These are phyloP conservation scores for Rhinella marina DNA, from an alignment of 2,797 vertebrate genomes.

Conservation along the genomic window DNA sequence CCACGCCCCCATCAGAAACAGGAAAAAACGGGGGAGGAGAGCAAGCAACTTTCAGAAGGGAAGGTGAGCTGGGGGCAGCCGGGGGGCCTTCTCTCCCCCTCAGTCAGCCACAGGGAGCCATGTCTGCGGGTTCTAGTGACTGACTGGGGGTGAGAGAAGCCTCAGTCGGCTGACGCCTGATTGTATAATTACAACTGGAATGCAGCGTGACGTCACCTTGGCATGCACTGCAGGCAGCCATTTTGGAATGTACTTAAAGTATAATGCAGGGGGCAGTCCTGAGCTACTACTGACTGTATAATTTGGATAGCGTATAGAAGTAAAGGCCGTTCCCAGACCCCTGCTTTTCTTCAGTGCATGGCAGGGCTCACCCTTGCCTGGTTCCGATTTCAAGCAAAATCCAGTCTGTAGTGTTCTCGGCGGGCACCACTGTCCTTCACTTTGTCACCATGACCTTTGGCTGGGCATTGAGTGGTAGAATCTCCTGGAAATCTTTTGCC, in stretches of 20 bases:
- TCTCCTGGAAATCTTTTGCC: constrained; percentile 70
- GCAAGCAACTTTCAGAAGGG: too few species aligned
- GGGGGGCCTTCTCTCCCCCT: too few species aligned
- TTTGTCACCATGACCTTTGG: constrained; percentile 66
- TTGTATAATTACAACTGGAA: too few species aligned
- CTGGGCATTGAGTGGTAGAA: constrained; percentile 70
- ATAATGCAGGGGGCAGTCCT: neutral
- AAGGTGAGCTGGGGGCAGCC: too few species aligned
- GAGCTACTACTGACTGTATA: neutral
- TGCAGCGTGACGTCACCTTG: neutral
- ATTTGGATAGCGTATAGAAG: neutral
- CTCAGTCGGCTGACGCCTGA: too few species aligned
- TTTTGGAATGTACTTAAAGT: neutral
- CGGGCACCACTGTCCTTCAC: neutral
- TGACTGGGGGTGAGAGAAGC: too few species aligned
- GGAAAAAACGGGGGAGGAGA: too few species aligned
- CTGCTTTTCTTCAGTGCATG: neutral
- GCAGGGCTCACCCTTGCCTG: neutral
- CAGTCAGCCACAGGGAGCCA: too few species aligned
- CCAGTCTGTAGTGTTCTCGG: neutral
- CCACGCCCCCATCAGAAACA: too few species aligned
- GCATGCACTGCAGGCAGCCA: neutral
- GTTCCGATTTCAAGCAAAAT: neutral
- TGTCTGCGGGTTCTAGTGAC: too few species aligned
- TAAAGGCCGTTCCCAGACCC: neutral